A percentile compares a stretch with the other conserved stretches of the same genome.
Conservation (phyloP, 2,888 invertebrate genomes). For the Troglohyphantes excavatus region DNA sequence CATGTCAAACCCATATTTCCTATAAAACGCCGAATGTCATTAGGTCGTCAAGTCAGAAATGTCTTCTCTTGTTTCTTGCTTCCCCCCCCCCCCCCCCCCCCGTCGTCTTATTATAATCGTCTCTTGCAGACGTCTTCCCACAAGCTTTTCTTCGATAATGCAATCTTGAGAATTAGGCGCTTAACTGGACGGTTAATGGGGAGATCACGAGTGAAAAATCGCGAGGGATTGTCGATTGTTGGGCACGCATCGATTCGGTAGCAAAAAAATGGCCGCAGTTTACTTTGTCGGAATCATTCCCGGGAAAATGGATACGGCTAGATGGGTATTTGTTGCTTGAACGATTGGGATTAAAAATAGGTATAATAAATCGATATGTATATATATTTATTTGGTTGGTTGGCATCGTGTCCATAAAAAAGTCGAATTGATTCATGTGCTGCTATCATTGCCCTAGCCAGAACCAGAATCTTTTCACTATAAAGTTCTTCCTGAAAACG, state of each 20-base stretch:
- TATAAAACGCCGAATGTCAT: conserved; percentile 66
- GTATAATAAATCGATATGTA: too few species aligned
- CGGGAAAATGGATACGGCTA: too few species aligned
- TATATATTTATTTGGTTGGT: too few species aligned
- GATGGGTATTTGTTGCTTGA: too few species aligned
- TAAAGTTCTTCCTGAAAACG: too few species aligned
- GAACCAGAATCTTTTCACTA: too few species aligned
- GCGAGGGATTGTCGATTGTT: neutral
- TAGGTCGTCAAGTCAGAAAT: conserved; percentile 38
- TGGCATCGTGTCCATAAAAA: too few species aligned
- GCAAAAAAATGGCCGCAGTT: too few species aligned
- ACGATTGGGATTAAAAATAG: neutral
- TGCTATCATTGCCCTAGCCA: too few species aligned
- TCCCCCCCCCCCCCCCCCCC: too few species aligned
- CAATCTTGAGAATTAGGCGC: neutral
- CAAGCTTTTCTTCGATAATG: neutral
- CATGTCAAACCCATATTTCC: conserved; percentile 75
- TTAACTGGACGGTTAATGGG: conserved; percentile 18
- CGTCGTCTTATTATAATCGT: neutral
- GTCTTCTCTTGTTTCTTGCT: neutral
- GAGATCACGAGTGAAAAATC: conserved; percentile 2
- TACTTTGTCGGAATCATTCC: too few species aligned
- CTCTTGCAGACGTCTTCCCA: neutral
- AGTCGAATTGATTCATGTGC: too few species aligned
- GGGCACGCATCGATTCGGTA: neutral